phyloP scores from a whole-genome alignment of 2,888 invertebrate genomes.

The Herminia tarsipennalis region DNA sequence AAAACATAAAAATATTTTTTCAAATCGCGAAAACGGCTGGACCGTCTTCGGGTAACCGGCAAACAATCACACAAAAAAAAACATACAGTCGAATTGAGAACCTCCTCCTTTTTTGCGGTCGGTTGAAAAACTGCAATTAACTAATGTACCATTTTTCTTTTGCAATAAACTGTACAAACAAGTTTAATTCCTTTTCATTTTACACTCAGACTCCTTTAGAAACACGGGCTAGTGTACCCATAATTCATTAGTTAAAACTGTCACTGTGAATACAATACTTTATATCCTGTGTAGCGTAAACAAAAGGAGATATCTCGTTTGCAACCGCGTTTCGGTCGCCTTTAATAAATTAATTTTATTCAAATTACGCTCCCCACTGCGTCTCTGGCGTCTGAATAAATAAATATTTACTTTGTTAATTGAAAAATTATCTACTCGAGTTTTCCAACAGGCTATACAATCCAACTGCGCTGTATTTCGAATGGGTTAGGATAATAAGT shows the following conservation, averaged over 20 bases:
- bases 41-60: too few relatives aligned
- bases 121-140: too few relatives aligned
- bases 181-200: too few relatives aligned
- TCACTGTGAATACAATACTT: conserved; percentile 8
- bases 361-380: conserved; percentile 49
- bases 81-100: too few relatives aligned
- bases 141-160: too few relatives aligned
- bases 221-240: neutral
- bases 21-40: too few relatives aligned
- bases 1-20: too few relatives aligned
- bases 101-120: too few relatives aligned
- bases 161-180: too few relatives aligned
- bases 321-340: conserved; percentile 33
- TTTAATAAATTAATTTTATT: conserved; percentile 64
- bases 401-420: conserved; percentile 63
- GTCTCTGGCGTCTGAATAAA: conserved; percentile 43
- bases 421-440: conserved; percentile 54
- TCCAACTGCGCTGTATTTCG: neutral
- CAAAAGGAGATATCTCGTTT: conserved; percentile 42
- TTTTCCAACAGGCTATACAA: conserved; percentile 18
- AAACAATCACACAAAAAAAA: too few relatives aligned
- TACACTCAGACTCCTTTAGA: neutral
- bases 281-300: conserved; percentile 15
- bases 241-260: conserved; percentile 16
- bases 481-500: neutral